These are phyloP conservation scores for Hydrocynus forskahlii DNA, from an alignment of 2,797 vertebrate genomes.

Conservation along the genomic window DNA sequence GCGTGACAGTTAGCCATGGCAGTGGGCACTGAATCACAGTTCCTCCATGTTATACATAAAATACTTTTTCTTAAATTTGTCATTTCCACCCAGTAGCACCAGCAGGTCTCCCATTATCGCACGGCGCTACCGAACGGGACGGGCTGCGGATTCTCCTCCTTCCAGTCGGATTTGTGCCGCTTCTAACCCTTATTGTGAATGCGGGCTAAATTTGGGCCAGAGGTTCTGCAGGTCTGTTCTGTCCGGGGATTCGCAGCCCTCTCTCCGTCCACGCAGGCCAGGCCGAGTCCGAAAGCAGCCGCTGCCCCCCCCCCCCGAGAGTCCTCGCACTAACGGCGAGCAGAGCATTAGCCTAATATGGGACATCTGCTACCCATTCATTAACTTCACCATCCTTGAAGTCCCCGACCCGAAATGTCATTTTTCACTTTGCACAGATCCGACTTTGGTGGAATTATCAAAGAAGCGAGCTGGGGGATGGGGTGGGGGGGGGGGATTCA, in stretches of 20 bases:
- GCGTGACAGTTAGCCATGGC: too few species aligned
- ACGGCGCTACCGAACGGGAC: too few species aligned
- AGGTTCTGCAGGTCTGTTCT: slow-evolving; percentile 17
- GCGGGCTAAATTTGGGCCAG: slow-evolving; percentile 59
- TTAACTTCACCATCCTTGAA: slow-evolving; percentile 83
- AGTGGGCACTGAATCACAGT: too few species aligned
- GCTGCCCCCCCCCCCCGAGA: slow-evolving; percentile 62
- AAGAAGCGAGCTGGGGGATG: slow-evolving; percentile 65
- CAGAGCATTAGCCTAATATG: slow-evolving; percentile 84
- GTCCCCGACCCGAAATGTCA: slow-evolving; percentile 79
- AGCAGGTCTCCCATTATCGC: too few species aligned
- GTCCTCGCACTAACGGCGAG: slow-evolving; percentile 68
- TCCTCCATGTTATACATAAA: too few species aligned
- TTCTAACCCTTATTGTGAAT: too few species aligned
- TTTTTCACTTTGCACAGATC: slow-evolving; percentile 80
- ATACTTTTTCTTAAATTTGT: too few species aligned
- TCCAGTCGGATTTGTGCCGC: neutral
- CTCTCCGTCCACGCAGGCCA: slow-evolving; percentile 3
- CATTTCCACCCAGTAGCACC: too few species aligned
- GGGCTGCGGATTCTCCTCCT: too few species aligned
- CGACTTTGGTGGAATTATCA: slow-evolving; percentile 71
- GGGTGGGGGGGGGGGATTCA: too few species aligned
- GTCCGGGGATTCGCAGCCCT: neutral
- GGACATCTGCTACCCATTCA: slow-evolving; percentile 86
- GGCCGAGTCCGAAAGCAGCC: slow-evolving; percentile 7